These are phyloP conservation scores for Neuroscelio doddi DNA, from an alignment of 2,888 invertebrate genomes.

Conservation along the genomic window DNA sequence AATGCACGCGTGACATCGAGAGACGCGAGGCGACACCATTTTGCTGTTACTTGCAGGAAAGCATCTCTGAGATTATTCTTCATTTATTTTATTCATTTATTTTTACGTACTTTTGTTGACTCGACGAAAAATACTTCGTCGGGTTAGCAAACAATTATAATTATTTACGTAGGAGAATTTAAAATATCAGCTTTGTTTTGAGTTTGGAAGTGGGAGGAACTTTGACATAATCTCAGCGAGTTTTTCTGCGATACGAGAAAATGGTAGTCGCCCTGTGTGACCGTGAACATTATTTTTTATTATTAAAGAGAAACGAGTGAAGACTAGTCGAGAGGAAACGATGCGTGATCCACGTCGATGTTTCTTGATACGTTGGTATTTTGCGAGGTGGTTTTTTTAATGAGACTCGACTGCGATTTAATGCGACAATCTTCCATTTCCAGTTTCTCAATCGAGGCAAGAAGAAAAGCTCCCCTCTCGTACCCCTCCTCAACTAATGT, in stretches of 20 bases:
- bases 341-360: constrained; percentile 41
- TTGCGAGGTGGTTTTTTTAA: constrained; percentile 15
- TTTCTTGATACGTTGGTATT: constrained; percentile 18
- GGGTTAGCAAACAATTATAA: too few relatives aligned
- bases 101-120: too few relatives aligned
- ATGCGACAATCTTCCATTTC: neutral
- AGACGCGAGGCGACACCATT: neutral
- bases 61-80: neutral
- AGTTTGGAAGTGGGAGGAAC: neutral
- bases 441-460: too few relatives aligned
- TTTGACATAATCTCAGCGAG: neutral
- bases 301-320: constrained; percentile 25
- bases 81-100: too few relatives aligned
- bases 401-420: neutral
- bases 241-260: neutral
- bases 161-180: too few relatives aligned
- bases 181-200: too few relatives aligned
- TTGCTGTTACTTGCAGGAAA: neutral
- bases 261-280: constrained; percentile 4
- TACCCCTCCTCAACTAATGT: constrained; percentile 6
- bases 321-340: constrained; percentile 34
- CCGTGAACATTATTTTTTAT: constrained; percentile 16
- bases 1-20: neutral
- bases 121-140: too few relatives aligned
- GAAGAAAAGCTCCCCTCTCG: neutral